A percentile compares a stretch with the other conserved stretches of the same genome.
phyloP scores from a whole-genome alignment of 2,113 vertebrate genomes.

The Corvus moneduloides region DNA sequence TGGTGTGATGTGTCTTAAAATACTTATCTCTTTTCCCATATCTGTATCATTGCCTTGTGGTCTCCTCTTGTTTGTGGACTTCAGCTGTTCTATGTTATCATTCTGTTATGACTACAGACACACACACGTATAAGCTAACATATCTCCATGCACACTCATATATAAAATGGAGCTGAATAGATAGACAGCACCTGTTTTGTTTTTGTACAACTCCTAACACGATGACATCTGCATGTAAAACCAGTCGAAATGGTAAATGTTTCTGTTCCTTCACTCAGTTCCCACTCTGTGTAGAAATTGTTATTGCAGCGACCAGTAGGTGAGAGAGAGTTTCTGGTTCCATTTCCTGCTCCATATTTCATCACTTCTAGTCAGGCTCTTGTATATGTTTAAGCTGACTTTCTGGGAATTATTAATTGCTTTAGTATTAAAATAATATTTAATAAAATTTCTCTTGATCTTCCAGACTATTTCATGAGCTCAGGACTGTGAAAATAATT shows the following conservation, averaged over 20 bases:
- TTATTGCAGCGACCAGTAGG: neutral
- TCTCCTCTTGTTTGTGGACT: neutral
- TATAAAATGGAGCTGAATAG: neutral
- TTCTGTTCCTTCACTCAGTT: neutral
- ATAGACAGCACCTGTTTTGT: neutral
- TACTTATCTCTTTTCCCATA: neutral
- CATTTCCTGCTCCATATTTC: neutral
- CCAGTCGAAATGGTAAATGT: neutral
- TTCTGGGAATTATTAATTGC: neutral
- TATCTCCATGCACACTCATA: accelerated
- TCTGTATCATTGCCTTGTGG: neutral
- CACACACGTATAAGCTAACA: accelerated
- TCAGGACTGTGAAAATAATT: neutral
- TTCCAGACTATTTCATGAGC: neutral
- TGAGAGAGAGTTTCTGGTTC: neutral
- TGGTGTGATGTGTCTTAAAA: neutral
- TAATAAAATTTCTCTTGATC: neutral
- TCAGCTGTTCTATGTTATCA: neutral
- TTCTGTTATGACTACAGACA: neutral
- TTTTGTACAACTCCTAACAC: neutral
- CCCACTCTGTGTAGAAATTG: neutral
- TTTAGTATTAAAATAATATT: neutral
- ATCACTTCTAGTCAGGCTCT: neutral
- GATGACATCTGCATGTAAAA: neutral
- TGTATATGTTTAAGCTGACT: neutral